Evolutionary conservation across 64 coral and sea anemone genomes (phyloP).

Genomic region (Porites lutea): DNA sequence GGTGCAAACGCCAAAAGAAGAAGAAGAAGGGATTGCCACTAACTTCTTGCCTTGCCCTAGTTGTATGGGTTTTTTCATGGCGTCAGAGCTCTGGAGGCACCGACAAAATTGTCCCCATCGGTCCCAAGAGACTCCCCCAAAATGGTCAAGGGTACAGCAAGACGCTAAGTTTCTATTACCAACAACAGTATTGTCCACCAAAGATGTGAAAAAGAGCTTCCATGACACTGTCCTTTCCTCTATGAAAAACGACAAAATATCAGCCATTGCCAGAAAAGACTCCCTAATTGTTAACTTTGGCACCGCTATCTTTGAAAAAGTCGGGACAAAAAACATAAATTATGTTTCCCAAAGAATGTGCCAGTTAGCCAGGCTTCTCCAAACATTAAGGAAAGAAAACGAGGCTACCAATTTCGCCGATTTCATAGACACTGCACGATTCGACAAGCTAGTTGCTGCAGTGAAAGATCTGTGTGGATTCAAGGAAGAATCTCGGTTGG

Average conservation of each 20-base stretch:
- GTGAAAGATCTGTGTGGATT: constrained; percentile 31
- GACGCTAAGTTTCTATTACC: too few relatives aligned
- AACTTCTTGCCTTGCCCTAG: constrained; percentile 4
- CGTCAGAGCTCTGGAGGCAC: constrained; percentile 57
- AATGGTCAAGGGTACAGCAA: not conserved
- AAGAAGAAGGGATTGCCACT: not conserved
- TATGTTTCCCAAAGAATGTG: constrained; percentile 43
- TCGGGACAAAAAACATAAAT: constrained; percentile 16
- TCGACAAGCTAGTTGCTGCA: constrained; percentile 23
- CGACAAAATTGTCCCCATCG: not conserved
- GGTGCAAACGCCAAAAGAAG: not conserved
- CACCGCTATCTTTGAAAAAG: constrained; percentile 19
- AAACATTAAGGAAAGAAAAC: not conserved
- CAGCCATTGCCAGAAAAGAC: not conserved
- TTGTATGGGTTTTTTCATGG: constrained; percentile 42
- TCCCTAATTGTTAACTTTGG: constrained; percentile 7
- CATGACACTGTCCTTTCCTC: not conserved
- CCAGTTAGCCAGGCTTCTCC: constrained; percentile 19
- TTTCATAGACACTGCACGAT: constrained; percentile 15
- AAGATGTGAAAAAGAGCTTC: not conserved
- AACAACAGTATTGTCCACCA: too few relatives aligned
- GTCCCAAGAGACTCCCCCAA: not conserved
- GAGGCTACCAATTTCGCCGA: not conserved
- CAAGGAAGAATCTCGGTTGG: not conserved
- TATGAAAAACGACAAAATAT: constrained; percentile 29